These are phyloP conservation scores for Micrastur ruficollis DNA, from an alignment of 2,797 vertebrate species.

Conservation along the genomic window DNA sequence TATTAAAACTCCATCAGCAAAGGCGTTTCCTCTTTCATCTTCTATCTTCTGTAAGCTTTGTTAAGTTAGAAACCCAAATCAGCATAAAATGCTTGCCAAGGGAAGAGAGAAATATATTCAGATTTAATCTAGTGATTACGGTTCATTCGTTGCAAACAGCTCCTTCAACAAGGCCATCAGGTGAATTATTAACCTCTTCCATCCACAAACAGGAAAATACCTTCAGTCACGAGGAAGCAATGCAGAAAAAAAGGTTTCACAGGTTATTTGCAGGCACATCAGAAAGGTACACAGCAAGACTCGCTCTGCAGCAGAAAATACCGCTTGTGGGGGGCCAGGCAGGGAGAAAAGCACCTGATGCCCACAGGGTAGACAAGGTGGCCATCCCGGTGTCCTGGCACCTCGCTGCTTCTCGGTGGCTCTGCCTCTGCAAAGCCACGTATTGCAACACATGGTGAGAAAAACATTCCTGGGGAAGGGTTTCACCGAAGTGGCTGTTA, in stretches of 20 bases:
- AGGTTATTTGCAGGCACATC: background rate
- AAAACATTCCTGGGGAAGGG: background rate
- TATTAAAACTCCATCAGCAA: background rate
- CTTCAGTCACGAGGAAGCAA: background rate
- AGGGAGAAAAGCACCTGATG: background rate
- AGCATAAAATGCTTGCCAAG: background rate
- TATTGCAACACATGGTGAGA: accelerated
- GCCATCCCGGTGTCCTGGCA: accelerated
- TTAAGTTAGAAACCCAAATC: background rate
- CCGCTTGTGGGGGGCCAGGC: too few species aligned
- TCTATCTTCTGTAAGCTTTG: background rate
- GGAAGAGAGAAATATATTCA: background rate
- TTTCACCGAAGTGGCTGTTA: background rate
- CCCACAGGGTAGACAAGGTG: accelerated
- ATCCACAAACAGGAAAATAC: constrained; percentile 24
- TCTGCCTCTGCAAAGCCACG: background rate
- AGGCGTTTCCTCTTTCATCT: background rate
- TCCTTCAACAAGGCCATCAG: constrained; percentile 18
- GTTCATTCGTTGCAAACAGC: background rate
- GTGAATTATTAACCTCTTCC: constrained; percentile 59
- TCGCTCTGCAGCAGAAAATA: background rate
- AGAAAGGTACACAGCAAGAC: background rate
- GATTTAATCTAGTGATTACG: constrained; percentile 26
- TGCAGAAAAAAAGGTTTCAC: background rate
- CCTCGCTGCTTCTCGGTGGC: background rate